Evolutionary conservation across 2,888 invertebrate genomes (phyloP).

Genomic region (Poecilus cupreus): DNA sequence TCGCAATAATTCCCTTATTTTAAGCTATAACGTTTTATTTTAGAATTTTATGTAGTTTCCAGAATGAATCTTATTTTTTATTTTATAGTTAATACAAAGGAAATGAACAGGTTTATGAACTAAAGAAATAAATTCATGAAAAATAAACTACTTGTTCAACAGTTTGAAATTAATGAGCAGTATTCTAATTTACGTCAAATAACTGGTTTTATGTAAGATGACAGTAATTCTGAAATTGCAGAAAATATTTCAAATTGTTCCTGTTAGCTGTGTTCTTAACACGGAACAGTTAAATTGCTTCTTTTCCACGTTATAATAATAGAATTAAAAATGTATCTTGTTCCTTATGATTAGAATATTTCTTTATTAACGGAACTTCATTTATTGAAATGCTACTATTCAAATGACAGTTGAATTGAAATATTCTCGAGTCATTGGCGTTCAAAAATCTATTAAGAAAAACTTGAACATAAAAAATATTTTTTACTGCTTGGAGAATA

Average conservation of each 20-base stretch:
- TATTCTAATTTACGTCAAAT: neutral
- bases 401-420: neutral
- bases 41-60: neutral
- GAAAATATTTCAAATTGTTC: neutral
- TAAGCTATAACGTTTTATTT: neutral
- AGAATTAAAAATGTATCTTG: neutral
- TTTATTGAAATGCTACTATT: neutral
- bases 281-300: neutral
- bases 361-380: conserved; percentile 1
- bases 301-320: neutral
- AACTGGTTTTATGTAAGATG: too few species aligned
- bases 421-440: neutral
- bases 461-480: neutral
- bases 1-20: neutral
- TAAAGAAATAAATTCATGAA: neutral
- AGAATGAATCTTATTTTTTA: neutral
- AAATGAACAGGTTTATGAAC: neutral
- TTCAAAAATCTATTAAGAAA: neutral
- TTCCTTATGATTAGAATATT: neutral
- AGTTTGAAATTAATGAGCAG: neutral
- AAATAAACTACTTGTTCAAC: neutral
- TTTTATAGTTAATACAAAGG: neutral
- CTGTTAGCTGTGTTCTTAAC: neutral
- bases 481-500: neutral
- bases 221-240: neutral